Base-by-base conservation (phyloP, 2,797 vertebrate species). In the Numenius phaeopus region DNA sequence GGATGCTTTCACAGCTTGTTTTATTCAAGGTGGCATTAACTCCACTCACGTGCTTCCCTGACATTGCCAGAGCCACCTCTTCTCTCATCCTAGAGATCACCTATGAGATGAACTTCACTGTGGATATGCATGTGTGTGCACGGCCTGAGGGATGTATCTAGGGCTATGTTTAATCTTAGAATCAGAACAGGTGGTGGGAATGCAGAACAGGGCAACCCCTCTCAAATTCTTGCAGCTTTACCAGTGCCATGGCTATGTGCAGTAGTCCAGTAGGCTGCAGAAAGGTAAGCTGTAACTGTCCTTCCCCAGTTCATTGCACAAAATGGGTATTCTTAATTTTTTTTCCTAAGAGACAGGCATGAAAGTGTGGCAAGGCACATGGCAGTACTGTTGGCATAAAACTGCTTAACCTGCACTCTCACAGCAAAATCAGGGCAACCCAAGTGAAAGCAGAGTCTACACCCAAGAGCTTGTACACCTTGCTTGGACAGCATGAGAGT, bases 251-350 rank as follows among this genome's bases (percentile, higher is more conserved):
- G 27, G 42, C 14, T 49, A 15, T 11, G 6, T 20, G 40, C 34
- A 30, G 40, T 21, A 66, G 12, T 22, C 17, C 30, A 50, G 22
- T 26, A 82, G 34, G 37, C 40, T 76, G 24, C 50, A 72, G 46
- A 29, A 58, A 54, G 32, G 18, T 26, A 62, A 91, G 11, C 42
- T 69, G 27, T 42, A 72, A 64, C 29, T 44, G 14, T 42, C 19
- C 23, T 77, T 71, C 24, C 32, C 22, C 7, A 17, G 24, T 34
- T 59, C 16, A 22, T 4, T 65, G n/a, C 34, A 20, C 32, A 84
- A 90, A 83, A 87, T 21, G 16, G 0, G 14, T 7, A 0, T 2
- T 24, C 11, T 29, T 4, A 29, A 8, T 50, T 39, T 62, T 69
- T 49, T 30, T 67, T 34, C 32, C 12, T 54, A 67, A 64, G 24